phyloP scores from a whole-genome alignment of 2,113 vertebrate species.

The Brachyhypopomus gauderio region DNA sequence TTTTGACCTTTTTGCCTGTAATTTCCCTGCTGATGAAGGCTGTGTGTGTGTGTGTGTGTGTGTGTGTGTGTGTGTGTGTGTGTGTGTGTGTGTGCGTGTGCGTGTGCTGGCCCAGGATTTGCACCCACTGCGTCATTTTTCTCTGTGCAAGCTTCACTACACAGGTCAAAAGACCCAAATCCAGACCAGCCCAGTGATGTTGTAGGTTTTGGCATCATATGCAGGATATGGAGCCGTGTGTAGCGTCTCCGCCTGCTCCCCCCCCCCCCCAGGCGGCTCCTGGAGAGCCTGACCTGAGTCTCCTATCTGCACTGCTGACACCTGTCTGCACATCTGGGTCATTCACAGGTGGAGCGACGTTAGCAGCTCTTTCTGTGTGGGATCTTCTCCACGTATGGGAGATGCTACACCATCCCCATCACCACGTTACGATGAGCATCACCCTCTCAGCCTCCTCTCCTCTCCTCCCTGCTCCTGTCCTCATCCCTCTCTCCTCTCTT shows the following conservation, averaged over 20 bases:
- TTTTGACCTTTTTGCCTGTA: conserved; percentile 42
- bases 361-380: too few species aligned
- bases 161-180: too few species aligned
- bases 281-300: not conserved
- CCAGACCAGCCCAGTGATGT: not conserved
- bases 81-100: not conserved
- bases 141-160: too few species aligned
- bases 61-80: conserved; percentile 16
- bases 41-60: conserved; percentile 10
- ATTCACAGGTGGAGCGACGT: not conserved
- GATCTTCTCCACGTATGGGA: too few species aligned
- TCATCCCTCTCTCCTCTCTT: not conserved
- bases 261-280: not conserved
- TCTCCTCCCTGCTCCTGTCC: not conserved
- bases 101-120: not conserved
- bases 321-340: conserved; percentile 15
- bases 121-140: too few species aligned
- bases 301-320: too few species aligned
- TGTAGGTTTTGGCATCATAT: not conserved
- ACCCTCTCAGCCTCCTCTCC: not conserved
- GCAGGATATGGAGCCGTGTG: not conserved
- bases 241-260: not conserved
- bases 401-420: not conserved
- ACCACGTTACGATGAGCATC: not conserved
- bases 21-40: conserved; percentile 12